Conservation (phyloP, 1,140 invertebrate genomes). For the Drosophila suzukii region DNA sequence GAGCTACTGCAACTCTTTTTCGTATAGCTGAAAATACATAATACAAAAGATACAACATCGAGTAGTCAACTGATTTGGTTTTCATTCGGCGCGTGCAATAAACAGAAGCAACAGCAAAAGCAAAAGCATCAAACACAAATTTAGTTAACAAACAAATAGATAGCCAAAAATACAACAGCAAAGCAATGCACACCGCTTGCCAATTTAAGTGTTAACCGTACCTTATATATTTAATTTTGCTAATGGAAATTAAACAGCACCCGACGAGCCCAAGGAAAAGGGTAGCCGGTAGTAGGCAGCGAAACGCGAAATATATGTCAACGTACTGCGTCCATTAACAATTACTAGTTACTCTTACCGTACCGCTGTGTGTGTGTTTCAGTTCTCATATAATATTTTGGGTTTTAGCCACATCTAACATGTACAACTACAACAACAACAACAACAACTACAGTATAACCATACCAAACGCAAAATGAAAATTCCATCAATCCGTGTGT, state of each 20-base stretch:
- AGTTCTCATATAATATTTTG: constrained; percentile 42
- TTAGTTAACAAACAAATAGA: constrained; percentile 31
- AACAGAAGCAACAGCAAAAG: constrained; percentile 63
- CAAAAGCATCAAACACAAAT: constrained; percentile 62
- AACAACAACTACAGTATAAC: constrained; percentile 44
- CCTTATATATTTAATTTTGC: constrained; percentile 75
- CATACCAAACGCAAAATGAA: constrained; percentile 48
- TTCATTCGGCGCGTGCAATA: constrained; percentile 79
- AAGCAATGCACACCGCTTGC: constrained; percentile 53
- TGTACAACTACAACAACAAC: constrained; percentile 27
- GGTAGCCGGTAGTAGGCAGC: constrained; percentile 33
- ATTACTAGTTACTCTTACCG: constrained; percentile 16
- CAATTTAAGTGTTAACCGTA: constrained; percentile 43
- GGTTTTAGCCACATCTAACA: constrained; percentile 56
- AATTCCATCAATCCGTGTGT: constrained; percentile 78
- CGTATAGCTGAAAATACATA: constrained; percentile 37
- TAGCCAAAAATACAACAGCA: constrained; percentile 22
- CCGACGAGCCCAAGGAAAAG: constrained; percentile 11
- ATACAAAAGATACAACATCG: constrained; percentile 23
- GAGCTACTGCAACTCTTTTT: constrained; percentile 44
- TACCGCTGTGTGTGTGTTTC: constrained; percentile 61
- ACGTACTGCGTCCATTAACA: constrained; percentile 22
- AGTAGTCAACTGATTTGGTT: constrained; percentile 79
- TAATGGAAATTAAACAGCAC: constrained; percentile 64
- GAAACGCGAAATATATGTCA: constrained; percentile 32